Evolutionary conservation across 2,113 vertebrate species (phyloP), one percentile per base, ranked within the genome.

Genomic region (Amphiprion ocellaris): DNA sequence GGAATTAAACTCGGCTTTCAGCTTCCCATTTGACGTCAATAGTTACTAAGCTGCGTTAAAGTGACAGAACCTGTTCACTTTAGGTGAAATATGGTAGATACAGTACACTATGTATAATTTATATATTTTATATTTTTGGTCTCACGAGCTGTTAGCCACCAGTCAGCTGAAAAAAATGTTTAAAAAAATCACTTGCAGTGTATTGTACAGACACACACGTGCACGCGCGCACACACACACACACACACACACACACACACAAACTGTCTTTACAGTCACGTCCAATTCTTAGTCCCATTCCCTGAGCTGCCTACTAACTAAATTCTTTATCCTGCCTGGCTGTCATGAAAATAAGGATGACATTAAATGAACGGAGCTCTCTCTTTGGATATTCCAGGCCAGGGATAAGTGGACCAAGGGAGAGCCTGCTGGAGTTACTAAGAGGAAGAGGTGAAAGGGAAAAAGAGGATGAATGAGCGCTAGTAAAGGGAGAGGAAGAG

Each of bases 251-350:
- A 64, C 47, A 44, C 69, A 69, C 39, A 78, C 10, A 14, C 55
- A 72, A 41, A 82, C 24, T 24, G 50, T 74, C 84, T 72, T 65
- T 74, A 74, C 82, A 69, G 75, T 69, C 73, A 73, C 46, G 44
- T 86, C 80, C 33, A 68, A 50, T 74, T 71, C 75, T 83, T 61
- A 39, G 83, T 69, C 72, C 58, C 30, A 55, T 77, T 85, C 79
- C 77, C 82, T 84, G 76, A 83, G 76, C 81, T 82, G 86, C 86
- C 64, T 87, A 62, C 70, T 64, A 90, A 91, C 78, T 65, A 86
- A 71, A 79, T 89, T 64, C 77, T 86, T 87, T 70, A 74, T 79
- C 73, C 77, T 17, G 61, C 64, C 75, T 33, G 69, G 63, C 67
- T 87, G 85, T 88, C 67, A 81, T 62, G 63, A 53, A 86, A 86